Base-by-base conservation (phyloP, 2,113 vertebrate species). In the Tachysurus vachellii region DNA sequence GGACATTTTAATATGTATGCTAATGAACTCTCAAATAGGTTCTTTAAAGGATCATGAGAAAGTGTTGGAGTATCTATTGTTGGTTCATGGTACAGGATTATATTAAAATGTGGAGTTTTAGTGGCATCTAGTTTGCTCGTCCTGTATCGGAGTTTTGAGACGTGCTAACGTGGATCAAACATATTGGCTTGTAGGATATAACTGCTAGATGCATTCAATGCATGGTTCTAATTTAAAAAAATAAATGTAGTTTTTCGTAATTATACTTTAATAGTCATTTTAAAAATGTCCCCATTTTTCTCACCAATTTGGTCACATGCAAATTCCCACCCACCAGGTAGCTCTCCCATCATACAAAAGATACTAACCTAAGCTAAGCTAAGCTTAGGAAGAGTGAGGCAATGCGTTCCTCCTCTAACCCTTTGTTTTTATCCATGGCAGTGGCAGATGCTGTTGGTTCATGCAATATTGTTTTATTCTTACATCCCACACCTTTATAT, bases 1-100 rank as follows among this genome's bases (percentile, higher is more conserved):
- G 85, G 54, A 26, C 50, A 36, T 84, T 71, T 75, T 61, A 84
- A 88, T 50, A 54, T 44, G 16, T 47, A 80, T 54, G 36, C 66
- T 84, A 86, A 86, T 86, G 82, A 73, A 80, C 47, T 68, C 42
- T 26, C 16, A 12, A 61, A 10, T 4, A 47, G 26, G 68, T 66
- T 68, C 9, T 47, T 54, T 83, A 1, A 83, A 28, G 8, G 14
- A 59, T 83, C 19, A 21, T 44, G n/a, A 68, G 7, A 26, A 75
- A 44, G 13, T 31, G 50, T 31, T 36, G 66, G 64, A 70, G 64
- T 23, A 50, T 23, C 17, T 80, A 57, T 1, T 19, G 53, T 62
- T 86, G 31, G n/a, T 50, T 77, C 26, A 50, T 21, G 54, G 16
- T 54, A 31, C n/a, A 31, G 59, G 23, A 61, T 62, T 57, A 44